Evolutionary conservation across 2,888 invertebrate genomes (phyloP).

Genomic region (Polietes domitor): DNA sequence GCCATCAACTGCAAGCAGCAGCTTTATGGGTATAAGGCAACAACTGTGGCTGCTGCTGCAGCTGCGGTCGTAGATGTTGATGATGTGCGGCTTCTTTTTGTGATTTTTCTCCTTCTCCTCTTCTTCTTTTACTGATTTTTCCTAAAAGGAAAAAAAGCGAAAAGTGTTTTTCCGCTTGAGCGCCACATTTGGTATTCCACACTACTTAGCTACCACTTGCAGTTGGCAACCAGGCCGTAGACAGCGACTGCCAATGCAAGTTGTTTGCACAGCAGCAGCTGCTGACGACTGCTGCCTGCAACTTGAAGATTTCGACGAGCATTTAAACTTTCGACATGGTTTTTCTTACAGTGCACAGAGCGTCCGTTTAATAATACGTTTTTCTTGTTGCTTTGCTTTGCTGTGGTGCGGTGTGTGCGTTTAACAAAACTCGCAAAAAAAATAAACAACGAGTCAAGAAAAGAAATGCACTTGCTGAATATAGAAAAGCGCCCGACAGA

Average conservation of each 20-base stretch:
- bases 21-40: neutral
- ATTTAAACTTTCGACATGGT: constrained; percentile 25
- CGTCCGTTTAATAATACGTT: neutral
- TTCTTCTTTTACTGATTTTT: too few species aligned
- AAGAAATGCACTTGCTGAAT: too few species aligned
- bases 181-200: constrained; percentile 11
- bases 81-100: constrained; percentile 11
- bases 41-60: neutral
- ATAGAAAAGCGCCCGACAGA: neutral
- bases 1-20: neutral
- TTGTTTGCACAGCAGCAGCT: too few species aligned
- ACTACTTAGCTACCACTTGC: neutral
- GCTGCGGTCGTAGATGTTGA: neutral
- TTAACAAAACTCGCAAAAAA: neutral
- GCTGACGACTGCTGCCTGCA: too few species aligned
- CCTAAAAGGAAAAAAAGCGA: neutral
- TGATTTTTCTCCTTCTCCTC: neutral
- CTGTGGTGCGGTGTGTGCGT: neutral
- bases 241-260: neutral
- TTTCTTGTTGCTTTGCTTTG: neutral
- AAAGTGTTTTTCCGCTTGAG: constrained; percentile 38
- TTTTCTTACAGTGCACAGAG: neutral
- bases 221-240: neutral
- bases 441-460: too few species aligned
- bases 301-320: neutral